These are phyloP conservation scores for Habroteleia sp. DNA, from an alignment of 2,888 invertebrate genomes.

Conservation along the genomic window DNA sequence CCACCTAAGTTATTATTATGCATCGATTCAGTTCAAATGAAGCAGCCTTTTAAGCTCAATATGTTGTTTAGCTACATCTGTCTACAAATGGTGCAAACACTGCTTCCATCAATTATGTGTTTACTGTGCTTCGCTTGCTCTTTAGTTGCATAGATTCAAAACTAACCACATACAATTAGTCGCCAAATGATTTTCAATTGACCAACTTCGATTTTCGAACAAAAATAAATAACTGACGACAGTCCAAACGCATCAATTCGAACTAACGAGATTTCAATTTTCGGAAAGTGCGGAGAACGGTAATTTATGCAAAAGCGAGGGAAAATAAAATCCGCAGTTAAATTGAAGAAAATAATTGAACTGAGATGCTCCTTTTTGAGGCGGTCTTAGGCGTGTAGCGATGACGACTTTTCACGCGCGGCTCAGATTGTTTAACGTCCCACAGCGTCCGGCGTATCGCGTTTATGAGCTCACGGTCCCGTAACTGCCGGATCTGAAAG, in stretches of 20 bases:
- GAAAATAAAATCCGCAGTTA: constrained; percentile 33
- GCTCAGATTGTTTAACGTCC: constrained; percentile 45
- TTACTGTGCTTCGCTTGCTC: constrained; percentile 13
- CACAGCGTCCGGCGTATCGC: constrained; percentile 45
- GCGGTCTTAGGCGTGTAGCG: constrained; percentile 13
- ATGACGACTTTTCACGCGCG: constrained; percentile 27
- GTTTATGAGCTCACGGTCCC: constrained; percentile 57
- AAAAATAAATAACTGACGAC: not conserved
- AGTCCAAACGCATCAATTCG: too few species aligned
- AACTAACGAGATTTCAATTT: too few species aligned
- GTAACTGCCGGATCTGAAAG: constrained; percentile 48
- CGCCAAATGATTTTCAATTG: not conserved
- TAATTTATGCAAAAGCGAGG: too few species aligned
- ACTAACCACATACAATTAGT: constrained; percentile 8
- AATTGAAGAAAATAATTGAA: constrained; percentile 41
- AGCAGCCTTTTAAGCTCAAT: constrained; percentile 3
- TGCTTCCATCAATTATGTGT: constrained; percentile 9
- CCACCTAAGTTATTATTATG: not conserved
- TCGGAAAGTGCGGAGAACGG: too few species aligned
- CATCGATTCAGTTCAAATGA: not conserved
- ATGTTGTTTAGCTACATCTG: not conserved
- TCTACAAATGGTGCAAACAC: constrained; percentile 16
- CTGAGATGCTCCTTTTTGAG: constrained; percentile 20
- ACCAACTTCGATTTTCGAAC: not conserved
- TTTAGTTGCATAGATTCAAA: constrained; percentile 18